phyloP scores from a whole-genome alignment of 2,797 vertebrate genomes.

The Ceryle rudis region DNA sequence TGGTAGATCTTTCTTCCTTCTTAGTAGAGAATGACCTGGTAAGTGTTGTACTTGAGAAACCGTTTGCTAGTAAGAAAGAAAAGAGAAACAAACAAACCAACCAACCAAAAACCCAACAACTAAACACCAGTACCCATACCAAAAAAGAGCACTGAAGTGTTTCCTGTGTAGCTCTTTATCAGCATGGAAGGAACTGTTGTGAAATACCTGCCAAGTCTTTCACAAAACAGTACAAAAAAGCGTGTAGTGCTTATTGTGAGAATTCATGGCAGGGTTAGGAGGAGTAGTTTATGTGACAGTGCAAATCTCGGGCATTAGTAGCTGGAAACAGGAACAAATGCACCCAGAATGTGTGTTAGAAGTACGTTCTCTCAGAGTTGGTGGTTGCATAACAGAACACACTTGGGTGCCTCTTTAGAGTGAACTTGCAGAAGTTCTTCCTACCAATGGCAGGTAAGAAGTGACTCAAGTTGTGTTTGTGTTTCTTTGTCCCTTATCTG shows the following conservation, averaged over 20 bases:
- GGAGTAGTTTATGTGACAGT: not conserved
- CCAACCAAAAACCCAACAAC: too few species aligned
- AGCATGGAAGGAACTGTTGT: not conserved
- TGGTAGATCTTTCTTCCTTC: conserved; percentile 94
- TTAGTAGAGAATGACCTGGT: conserved; percentile 93
- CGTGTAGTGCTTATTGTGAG: not conserved
- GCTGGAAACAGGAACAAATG: not conserved
- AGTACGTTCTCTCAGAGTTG: not conserved
- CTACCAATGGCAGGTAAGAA: not conserved
- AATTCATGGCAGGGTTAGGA: not conserved
- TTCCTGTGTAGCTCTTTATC: not conserved
- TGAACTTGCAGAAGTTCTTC: not conserved
- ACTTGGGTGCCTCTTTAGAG: not conserved
- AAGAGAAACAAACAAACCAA: not conserved
- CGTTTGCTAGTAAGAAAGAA: rapidly evolving
- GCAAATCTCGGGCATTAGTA: rapidly evolving
- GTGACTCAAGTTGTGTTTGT: not conserved
- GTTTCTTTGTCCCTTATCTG: not conserved
- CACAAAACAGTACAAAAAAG: not conserved
- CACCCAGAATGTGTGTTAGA: rapidly evolving
- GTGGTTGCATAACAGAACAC: not conserved
- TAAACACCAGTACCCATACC: rapidly evolving
- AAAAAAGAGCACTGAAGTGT: not conserved
- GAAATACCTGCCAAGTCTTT: not conserved
- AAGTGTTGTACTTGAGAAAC: conserved; percentile 57